Conservation (phyloP, 2,888 invertebrate genomes). For the Acleris holmiana region DNA sequence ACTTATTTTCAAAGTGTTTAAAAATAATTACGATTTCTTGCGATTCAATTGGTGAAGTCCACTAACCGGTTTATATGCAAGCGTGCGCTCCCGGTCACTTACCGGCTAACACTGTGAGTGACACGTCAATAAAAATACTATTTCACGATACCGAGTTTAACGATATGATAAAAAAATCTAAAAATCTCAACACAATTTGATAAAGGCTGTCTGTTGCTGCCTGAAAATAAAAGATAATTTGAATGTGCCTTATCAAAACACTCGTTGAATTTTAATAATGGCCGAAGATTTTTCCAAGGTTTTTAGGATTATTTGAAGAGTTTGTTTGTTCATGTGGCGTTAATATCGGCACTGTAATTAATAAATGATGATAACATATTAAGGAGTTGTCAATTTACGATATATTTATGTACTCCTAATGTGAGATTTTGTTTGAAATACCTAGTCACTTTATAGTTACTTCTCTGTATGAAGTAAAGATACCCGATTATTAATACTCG, state of each 20-base stretch:
- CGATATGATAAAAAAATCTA: background rate
- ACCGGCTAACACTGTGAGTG: conserved; percentile 41
- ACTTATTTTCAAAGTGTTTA: no score
- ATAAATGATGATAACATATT: no score
- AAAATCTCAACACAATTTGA: background rate
- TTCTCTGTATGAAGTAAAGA: no score
- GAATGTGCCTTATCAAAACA: background rate
- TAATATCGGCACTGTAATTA: background rate
- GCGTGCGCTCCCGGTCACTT: conserved; percentile 41
- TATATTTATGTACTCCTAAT: no score
- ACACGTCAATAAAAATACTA: conserved; percentile 15
- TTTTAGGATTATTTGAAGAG: background rate
- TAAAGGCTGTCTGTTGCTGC: background rate
- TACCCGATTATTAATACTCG: no score
- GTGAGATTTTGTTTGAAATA: no score
- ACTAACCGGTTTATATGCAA: background rate
- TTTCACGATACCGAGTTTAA: conserved; percentile 13
- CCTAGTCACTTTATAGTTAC: no score
- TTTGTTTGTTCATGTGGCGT: background rate
- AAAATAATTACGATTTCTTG: no score
- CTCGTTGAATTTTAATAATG: background rate
- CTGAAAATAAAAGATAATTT: background rate
- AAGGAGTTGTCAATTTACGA: no score
- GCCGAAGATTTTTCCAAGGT: background rate
- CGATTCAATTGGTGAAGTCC: background rate